Evolutionary conservation across 2,113 vertebrate species (phyloP).

Genomic region (Anarhynchus alexandrinus): DNA sequence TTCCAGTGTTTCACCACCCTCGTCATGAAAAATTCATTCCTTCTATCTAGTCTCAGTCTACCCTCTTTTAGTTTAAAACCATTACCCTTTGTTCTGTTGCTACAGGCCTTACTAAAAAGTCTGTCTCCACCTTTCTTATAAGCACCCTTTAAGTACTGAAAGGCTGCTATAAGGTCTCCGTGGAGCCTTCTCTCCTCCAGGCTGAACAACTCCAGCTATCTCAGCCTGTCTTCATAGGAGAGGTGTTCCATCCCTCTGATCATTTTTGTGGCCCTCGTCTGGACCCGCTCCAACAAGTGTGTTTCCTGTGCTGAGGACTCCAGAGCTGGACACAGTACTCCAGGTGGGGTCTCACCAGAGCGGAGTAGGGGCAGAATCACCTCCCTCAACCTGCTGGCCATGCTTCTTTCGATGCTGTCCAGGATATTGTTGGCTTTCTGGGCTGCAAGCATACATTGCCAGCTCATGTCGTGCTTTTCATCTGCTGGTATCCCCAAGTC

Average conservation of each 20-base stretch:
- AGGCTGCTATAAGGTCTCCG: neutral
- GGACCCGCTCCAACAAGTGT: neutral
- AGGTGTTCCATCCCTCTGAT: neutral
- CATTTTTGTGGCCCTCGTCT: neutral
- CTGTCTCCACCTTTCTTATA: neutral
- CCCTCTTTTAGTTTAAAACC: neutral
- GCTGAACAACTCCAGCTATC: neutral
- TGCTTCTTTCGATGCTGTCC: rapidly evolving
- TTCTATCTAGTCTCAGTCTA: neutral
- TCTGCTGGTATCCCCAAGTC: neutral
- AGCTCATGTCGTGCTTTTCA: neutral
- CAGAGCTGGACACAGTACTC: neutral
- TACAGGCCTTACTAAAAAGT: neutral
- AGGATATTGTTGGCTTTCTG: rapidly evolving
- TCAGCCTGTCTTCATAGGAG: neutral
- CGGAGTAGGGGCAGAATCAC: neutral
- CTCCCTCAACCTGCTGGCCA: rapidly evolving
- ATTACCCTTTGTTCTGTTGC: neutral
- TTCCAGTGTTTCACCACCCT: neutral
- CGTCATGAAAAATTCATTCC: neutral
- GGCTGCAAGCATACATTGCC: rapidly evolving
- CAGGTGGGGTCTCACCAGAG: too few relatives aligned
- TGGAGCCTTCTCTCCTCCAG: neutral
- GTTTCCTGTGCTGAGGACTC: neutral
- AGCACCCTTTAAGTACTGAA: neutral